These are phyloP conservation scores for Ailuropoda melanoleuca DNA, from an alignment of 2,113 vertebrate species.

Conservation along the genomic window DNA sequence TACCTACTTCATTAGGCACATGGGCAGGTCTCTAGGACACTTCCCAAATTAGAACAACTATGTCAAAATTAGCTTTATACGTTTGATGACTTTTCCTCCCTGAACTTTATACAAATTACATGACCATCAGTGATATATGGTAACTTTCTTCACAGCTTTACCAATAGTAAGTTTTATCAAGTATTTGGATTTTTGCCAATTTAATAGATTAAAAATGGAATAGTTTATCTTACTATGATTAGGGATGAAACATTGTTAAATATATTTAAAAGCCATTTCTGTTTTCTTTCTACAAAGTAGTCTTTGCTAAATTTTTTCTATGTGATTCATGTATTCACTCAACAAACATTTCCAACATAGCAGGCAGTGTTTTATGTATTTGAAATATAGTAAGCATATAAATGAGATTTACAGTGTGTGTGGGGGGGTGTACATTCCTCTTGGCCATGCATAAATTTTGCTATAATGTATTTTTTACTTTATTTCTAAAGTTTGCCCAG, in stretches of 20 bases:
- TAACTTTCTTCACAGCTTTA: constrained; percentile 19
- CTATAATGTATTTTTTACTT: not conserved
- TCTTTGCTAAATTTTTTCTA: not conserved
- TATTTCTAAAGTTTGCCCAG: not conserved
- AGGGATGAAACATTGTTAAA: not conserved
- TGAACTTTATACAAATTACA: constrained; percentile 18
- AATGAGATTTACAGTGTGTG: not conserved
- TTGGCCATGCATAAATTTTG: not conserved
- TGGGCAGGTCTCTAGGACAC: not conserved
- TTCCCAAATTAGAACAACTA: not conserved
- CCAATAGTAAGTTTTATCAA: not conserved
- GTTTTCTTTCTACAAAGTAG: not conserved
- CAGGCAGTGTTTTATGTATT: not conserved
- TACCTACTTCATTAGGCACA: not conserved
- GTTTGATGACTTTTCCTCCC: not conserved
- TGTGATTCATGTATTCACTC: not conserved
- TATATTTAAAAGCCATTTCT: constrained; percentile 23
- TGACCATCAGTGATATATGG: not conserved
- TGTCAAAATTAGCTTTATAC: not conserved
- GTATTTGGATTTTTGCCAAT: not conserved
- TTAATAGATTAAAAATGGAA: constrained; percentile 2
- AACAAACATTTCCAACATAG: not conserved
- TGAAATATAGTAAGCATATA: not conserved
- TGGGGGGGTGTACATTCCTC: not conserved
- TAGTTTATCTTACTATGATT: constrained; percentile 15